Conservation (phyloP, 2,113 vertebrate genomes). For the Prunella fulvescens region DNA sequence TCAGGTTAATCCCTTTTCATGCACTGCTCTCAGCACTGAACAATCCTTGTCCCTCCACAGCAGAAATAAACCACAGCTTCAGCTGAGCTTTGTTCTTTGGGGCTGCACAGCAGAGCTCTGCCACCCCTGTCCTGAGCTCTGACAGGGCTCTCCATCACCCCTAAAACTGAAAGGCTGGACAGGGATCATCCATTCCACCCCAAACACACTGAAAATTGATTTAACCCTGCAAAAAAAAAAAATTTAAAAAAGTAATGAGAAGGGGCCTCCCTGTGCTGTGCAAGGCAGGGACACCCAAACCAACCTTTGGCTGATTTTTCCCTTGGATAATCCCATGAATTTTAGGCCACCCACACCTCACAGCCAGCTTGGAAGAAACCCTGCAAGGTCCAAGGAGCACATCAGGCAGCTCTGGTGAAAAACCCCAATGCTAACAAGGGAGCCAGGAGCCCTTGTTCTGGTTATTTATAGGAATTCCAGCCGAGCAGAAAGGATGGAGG, state of each 20-base stretch:
- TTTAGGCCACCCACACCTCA: neutral
- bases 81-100: neutral
- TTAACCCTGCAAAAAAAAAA: neutral
- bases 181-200: neutral
- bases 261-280: neutral
- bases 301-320: neutral
- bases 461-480: conserved; percentile 19
- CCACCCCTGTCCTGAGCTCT: neutral
- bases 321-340: accelerated
- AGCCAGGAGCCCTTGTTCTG: neutral
- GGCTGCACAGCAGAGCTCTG: neutral
- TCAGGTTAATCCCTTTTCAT: neutral
- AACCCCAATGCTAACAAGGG: neutral
- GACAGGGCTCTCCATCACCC: neutral
- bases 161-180: too few relatives aligned
- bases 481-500: neutral
- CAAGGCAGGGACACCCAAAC: neutral
- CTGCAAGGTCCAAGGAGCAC: conserved; percentile 20
- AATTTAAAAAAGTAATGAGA: neutral
- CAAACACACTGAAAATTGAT: neutral
- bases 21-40: neutral
- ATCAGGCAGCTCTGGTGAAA: neutral
- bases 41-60: neutral
- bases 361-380: neutral
- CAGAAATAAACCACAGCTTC: neutral